Base-by-base conservation (phyloP, 1,140 invertebrate species). In the Diabrotica virgifera region DNA sequence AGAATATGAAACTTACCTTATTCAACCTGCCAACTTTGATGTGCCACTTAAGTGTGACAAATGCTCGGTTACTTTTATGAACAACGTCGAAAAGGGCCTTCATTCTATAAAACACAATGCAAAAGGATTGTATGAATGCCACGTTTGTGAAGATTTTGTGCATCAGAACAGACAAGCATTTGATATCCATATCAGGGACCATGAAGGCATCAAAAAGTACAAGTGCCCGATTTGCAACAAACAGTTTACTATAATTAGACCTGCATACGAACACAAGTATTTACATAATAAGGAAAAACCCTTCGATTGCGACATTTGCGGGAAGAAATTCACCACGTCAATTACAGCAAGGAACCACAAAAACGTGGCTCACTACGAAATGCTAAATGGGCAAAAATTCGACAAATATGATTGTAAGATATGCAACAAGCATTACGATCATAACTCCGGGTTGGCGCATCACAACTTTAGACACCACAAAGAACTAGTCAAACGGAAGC, bases 401-500 rank as follows among this genome's bases (percentile, higher is more conserved):
- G 40, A 46, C 2, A 76, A 76, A 64, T 77, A 75, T 51, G 72
- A 77, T 51, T 78, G 77, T 54, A 68, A 68, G 13, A 70, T 76
- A 52, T 78, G 60, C 9, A 46, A 53, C 36, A 54, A 40, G 11
- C 14, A 54, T 7, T 62, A 52, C 52, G 37, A 37, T 9, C 13
- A 12, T 9, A 24, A n/a, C 2, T 52, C 60, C 6, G 52, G 60
- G 5, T 10, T 62, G 36, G 24, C 36, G 6, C 56, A 76, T 5
- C 77, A 78, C 56, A 62, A 5, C 71, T 70, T 46, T 84, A 84
- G 7, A 61, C 89, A 91, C 69, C 76, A 85, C 36, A 79, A 87
- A 24, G 89, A 89, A 14, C 89, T 91, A 68, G 87, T 85, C 0
- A 89, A 88, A 0, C 67, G 72, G 14, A 90, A 90, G 54, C 89